Evolutionary conservation across 2,888 invertebrate genomes (phyloP).

Genomic region (Nephrotoma appendiculata): DNA sequence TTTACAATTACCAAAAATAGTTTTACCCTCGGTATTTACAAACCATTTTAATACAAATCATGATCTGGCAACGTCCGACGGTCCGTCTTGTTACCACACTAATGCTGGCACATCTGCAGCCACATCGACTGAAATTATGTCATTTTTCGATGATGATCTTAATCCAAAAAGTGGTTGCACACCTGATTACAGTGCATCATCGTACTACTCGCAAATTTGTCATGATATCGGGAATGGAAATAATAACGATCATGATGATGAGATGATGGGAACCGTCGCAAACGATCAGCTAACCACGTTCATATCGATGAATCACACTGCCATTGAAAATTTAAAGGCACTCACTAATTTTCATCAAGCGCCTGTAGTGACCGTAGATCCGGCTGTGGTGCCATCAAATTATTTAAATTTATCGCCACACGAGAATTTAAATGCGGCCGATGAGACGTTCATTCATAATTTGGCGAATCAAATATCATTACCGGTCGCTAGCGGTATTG

Average conservation of each 20-base stretch:
- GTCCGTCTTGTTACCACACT: not conserved
- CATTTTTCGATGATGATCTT: slow-evolving; percentile 18
- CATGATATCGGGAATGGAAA: not conserved
- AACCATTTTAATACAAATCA: not conserved
- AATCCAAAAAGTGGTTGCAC: slow-evolving; percentile 12
- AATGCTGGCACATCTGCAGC: not conserved
- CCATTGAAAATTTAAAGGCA: slow-evolving; percentile 39
- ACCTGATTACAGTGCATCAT: not conserved
- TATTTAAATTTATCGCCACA: slow-evolving; percentile 34
- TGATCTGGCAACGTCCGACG: not conserved
- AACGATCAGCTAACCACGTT: not conserved
- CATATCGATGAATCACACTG: slow-evolving; percentile 21
- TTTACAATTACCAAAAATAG: slow-evolving; percentile 9
- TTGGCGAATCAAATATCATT: not conserved
- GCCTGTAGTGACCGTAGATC: not conserved
- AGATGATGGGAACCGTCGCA: not conserved
- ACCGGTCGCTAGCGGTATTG: not conserved
- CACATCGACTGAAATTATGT: slow-evolving; percentile 17
- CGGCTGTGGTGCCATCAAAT: slow-evolving; percentile 32
- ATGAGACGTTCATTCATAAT: not conserved
- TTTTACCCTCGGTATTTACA: not conserved
- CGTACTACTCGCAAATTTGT: not conserved
- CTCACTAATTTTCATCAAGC: slow-evolving; percentile 32
- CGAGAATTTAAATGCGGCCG: not conserved
- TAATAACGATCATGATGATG: not conserved